Percentiles rank a stretch among this genome's conserved stretches.
phyloP scores from a whole-genome alignment of 53 echinoderm and acorn worm species.

The Antedon mediterranea region DNA sequence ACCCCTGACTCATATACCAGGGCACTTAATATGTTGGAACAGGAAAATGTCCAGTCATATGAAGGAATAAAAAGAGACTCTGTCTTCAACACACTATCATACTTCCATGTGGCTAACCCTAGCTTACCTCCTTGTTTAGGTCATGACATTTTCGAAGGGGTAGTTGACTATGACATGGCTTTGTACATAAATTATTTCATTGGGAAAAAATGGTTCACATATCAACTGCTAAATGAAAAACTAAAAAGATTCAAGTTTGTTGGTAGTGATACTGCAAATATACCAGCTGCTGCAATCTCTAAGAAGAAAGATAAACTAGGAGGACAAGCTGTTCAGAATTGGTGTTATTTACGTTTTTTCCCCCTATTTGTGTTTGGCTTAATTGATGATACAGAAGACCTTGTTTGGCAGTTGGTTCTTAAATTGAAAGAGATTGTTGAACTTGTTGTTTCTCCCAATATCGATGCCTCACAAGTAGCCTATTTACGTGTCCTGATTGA shows the following conservation, averaged over 20 bases:
- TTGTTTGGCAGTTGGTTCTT: constrained; percentile 26
- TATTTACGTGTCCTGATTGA: constrained; percentile 23
- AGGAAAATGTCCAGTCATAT: not conserved
- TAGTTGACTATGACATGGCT: constrained; percentile 29
- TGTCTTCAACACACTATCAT: constrained; percentile 27
- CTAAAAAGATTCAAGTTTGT: constrained; percentile 7
- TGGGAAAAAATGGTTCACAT: constrained; percentile 20
- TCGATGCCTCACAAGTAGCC: constrained; percentile 17
- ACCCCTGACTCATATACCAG: constrained; percentile 20
- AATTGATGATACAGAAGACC: constrained; percentile 12
- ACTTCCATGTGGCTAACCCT: constrained; percentile 45
- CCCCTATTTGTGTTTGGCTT: constrained; percentile 18
- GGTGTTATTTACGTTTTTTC: constrained; percentile 25
- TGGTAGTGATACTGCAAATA: constrained; percentile 17
- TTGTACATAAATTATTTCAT: constrained; percentile 22
- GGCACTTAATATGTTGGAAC: not conserved
- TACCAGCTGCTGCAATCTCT: constrained; percentile 24
- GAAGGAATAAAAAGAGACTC: constrained; percentile 19
- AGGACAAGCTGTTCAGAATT: constrained; percentile 33
- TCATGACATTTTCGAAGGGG: constrained; percentile 48
- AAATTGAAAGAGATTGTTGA: constrained; percentile 16
- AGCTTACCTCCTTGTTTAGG: constrained; percentile 49
- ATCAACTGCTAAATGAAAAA: constrained; percentile 24
- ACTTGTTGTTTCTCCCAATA: constrained; percentile 9
- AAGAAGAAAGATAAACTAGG: constrained; percentile 21